Conservation (phyloP, 2,888 invertebrate species). For the Lordiphosa andalusiaca region DNA sequence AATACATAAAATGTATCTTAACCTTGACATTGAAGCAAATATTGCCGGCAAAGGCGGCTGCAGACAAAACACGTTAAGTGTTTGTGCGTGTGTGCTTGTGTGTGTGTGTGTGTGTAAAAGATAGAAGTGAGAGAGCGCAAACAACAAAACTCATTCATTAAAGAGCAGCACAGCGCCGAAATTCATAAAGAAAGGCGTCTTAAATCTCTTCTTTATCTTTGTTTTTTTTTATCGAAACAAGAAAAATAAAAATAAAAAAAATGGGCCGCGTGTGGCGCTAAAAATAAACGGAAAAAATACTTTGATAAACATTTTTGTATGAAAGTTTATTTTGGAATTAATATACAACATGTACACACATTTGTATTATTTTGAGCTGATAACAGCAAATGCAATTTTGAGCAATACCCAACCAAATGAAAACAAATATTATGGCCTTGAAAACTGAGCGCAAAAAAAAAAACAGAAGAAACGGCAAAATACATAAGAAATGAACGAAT, state of each 20-base stretch:
- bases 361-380: conserved; percentile 20
- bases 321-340: conserved; percentile 32
- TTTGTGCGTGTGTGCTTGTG: conserved; percentile 1
- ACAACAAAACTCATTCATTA: conserved; percentile 33
- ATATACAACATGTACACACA: conserved; percentile 10
- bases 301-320: conserved; percentile 32
- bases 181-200: conserved; percentile 26
- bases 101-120: conserved; percentile 11
- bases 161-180: conserved; percentile 27
- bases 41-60: conserved; percentile 51
- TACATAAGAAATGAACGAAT: conserved; percentile 28
- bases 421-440: conserved; percentile 60
- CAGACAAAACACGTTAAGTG: conserved; percentile 34
- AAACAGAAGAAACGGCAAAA: conserved; percentile 17
- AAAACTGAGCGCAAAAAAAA: conserved; percentile 48
- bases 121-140: conserved; percentile 12
- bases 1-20: conserved; percentile 61
- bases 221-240: conserved; percentile 33
- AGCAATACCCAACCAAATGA: conserved; percentile 32
- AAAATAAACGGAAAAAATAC: conserved; percentile 41
- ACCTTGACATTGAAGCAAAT: conserved; percentile 70
- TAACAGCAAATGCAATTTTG: conserved; percentile 19
- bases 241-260: conserved; percentile 26
- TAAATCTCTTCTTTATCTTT: conserved; percentile 29
- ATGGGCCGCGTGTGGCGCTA: conserved; percentile 54